Evolutionary conservation across 2,113 vertebrate genomes (phyloP).

Genomic region (Antechinus stuartii): DNA sequence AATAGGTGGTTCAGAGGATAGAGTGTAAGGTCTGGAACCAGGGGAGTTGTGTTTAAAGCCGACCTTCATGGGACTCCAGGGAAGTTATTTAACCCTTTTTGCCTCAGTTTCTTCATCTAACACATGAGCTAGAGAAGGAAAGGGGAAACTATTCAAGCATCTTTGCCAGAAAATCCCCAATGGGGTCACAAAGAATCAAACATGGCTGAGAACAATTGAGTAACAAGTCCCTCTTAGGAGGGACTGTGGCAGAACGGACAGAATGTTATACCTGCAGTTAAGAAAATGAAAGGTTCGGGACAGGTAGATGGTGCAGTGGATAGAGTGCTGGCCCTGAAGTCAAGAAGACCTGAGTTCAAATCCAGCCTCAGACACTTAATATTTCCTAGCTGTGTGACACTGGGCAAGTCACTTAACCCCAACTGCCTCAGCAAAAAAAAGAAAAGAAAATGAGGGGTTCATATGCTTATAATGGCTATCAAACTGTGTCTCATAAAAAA

Average conservation of each 20-base stretch:
- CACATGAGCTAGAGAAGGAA: not conserved
- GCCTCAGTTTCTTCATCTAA: not conserved
- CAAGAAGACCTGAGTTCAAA: too few relatives aligned
- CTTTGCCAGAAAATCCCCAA: not conserved
- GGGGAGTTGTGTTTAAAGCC: not conserved
- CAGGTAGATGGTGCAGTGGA: too few relatives aligned
- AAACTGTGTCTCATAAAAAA: too few relatives aligned
- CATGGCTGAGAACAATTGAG: too few relatives aligned
- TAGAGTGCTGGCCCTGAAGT: too few relatives aligned
- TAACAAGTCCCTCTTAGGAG: not conserved
- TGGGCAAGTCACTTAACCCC: too few relatives aligned
- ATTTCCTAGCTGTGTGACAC: too few relatives aligned
- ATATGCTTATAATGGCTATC: too few relatives aligned
- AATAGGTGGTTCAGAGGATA: not conserved
- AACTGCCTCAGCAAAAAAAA: too few relatives aligned
- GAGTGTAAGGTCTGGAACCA: not conserved
- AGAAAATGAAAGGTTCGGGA: not conserved
- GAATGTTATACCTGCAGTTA: not conserved
- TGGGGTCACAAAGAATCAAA: too few relatives aligned
- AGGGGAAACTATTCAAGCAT: not conserved
- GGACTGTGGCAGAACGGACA: not conserved
- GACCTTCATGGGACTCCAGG: not conserved
- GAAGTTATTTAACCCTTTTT: not conserved
- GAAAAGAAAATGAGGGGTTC: too few relatives aligned
- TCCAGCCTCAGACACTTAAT: too few relatives aligned